Evolutionary conservation across 1,140 invertebrate genomes (phyloP).

Genomic region (Colletes latitarsis): DNA sequence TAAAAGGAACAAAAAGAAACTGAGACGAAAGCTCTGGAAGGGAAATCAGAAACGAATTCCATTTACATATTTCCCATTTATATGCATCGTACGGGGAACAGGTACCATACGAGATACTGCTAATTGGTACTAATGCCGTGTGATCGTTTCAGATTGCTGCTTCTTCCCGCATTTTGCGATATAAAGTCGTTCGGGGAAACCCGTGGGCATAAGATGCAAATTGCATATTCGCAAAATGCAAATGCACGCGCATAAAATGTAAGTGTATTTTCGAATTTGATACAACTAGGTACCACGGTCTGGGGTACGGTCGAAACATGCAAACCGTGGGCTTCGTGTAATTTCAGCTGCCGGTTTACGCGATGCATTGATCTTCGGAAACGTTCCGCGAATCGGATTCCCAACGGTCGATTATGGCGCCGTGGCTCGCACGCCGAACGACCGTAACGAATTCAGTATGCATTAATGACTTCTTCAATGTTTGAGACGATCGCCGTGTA

Average conservation of each 20-base stretch:
- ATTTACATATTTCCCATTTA: background rate
- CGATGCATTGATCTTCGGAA: conserved; percentile 42
- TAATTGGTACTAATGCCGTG: background rate
- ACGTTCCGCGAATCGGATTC: conserved; percentile 39
- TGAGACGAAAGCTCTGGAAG: background rate
- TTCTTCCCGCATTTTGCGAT: background rate
- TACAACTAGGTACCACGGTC: background rate
- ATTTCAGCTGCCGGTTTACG: conserved; percentile 20
- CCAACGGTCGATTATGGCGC: conserved; percentile 22
- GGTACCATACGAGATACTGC: background rate
- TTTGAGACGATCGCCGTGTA: background rate
- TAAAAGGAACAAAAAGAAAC: background rate
- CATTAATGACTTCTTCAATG: conserved; percentile 40
- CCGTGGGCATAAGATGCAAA: background rate
- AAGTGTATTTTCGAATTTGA: background rate
- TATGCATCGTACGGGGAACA: background rate
- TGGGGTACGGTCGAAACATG: background rate
- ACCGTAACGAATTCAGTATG: conserved; percentile 22
- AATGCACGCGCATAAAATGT: background rate
- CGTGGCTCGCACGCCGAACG: conserved; percentile 15
- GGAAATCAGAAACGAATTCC: background rate
- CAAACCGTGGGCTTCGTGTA: background rate
- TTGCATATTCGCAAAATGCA: conserved; percentile 1
- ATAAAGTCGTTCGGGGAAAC: background rate
- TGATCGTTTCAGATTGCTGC: background rate